Base-by-base conservation (phyloP, 2,113 vertebrate species). In the Emydocephalus ijimae region DNA sequence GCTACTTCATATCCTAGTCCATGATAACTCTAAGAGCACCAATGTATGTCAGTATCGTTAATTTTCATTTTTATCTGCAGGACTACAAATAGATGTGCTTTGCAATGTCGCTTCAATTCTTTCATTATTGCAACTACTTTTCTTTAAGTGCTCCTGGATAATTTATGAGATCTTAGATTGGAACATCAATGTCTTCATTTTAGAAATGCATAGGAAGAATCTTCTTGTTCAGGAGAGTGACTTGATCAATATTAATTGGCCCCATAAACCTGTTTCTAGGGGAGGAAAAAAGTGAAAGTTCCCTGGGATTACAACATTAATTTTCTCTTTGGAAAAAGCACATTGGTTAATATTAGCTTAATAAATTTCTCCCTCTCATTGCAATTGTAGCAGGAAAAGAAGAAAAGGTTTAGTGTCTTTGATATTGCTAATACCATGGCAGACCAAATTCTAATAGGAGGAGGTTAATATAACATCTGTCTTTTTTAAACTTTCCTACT, bases 401-500 rank as follows among this genome's bases (percentile, higher is more conserved):
- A 50, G 55, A 48, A 34, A 39, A 86, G 48, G 43, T 69, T 94
- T 45, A 91, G 91, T 10, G 23, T 85, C 54, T 92, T 90, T 91
- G 87, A 39, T 92, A 29, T n/a, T 91, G 1, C 91, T 93, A 64
- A 87, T 90, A 74, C 4, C 57, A 7, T 54, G 90, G 85, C 52
- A 34, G n/a, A 64, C 48, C 90, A 54, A 39, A 86, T 61, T 92
- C 87, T 39, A 90, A 12, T 90, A 88, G 91, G 69, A 90, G 92
- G 89, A 95, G 92, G 91, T 95, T 93, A 95, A 0, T 91, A 87
- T 34, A 74, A 88, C 94, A 93, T 94, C 64, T 96, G 85, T 85
- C 94, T 93, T 34, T 81, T 92, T 93, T 93, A 48, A 87, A 87
- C 95, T 95, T 91, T 89, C 93, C 50, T 92, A 15, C 56, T 55